These are phyloP conservation scores for Syngnathus acus DNA, from an alignment of 2,797 vertebrate genomes.

Conservation along the genomic window DNA sequence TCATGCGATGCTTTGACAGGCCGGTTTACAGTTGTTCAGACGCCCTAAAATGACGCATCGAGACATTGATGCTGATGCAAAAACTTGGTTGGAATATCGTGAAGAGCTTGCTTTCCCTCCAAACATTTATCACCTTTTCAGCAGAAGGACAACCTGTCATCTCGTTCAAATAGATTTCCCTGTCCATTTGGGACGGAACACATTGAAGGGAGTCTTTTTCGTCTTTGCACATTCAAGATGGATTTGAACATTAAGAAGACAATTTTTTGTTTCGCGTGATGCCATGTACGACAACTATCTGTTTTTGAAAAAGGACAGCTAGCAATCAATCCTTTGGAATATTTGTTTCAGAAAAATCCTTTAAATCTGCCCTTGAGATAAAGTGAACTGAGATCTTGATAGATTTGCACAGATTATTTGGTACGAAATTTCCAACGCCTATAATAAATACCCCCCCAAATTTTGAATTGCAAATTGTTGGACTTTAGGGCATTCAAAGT, in stretches of 20 bases:
- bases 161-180: not conserved
- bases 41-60: conserved; percentile 13
- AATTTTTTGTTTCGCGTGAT: too few species aligned
- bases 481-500: not conserved
- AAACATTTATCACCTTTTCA: conserved; percentile 1
- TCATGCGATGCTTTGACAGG: conserved; percentile 4
- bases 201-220: not conserved
- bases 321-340: not conserved
- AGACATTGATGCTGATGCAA: not conserved
- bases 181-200: not conserved
- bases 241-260: not conserved
- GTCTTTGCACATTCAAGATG: not conserved
- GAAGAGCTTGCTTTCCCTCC: not conserved
- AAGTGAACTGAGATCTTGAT: too few species aligned
- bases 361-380: too few species aligned
- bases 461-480: not conserved
- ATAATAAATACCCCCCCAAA: not conserved
- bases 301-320: too few species aligned
- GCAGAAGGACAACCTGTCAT: not conserved
- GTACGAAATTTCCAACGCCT: not conserved
- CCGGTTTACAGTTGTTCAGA: conserved; percentile 9
- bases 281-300: not conserved
- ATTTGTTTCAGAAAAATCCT: too few species aligned
- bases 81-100: not conserved
- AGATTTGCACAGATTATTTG: too few species aligned